A percentile compares a stretch with the other conserved stretches of the same genome.
Evolutionary conservation across 2,888 invertebrate species (phyloP).

Genomic region (Pammene aurita): DNA sequence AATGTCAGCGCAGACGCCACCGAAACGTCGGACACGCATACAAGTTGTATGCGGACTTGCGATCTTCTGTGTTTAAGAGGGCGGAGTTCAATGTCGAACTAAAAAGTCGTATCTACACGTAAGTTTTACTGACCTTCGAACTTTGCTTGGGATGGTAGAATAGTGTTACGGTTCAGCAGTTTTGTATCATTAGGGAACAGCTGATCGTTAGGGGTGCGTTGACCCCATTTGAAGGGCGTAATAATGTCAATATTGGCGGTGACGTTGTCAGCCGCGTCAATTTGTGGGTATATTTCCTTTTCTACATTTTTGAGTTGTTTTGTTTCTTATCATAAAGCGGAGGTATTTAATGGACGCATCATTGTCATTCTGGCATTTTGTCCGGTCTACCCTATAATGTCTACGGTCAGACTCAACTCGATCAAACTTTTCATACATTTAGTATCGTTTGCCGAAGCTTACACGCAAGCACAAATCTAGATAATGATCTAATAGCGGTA

Average conservation of each 20-base stretch:
- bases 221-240: not conserved
- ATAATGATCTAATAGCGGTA: no score
- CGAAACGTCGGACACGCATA: not conserved
- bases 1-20: slow-evolving; percentile 47
- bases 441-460: no score
- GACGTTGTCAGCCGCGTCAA: not conserved
- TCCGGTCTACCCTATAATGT: no score
- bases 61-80: not conserved
- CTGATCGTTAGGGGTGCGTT: slow-evolving; percentile 4
- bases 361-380: no score
- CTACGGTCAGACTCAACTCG: no score
- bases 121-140: not conserved
- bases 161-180: not conserved
- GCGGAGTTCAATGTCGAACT: not conserved
- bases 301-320: no score
- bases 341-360: no score
- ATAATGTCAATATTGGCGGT: slow-evolving; percentile 6
- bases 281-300: no score
- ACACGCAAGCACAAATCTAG: no score
- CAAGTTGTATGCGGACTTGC: not conserved
- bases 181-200: slow-evolving; percentile 4
- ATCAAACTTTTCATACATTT: no score
- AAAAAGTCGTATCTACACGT: not conserved
- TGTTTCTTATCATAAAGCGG: no score
- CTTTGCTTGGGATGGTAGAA: not conserved